Evolutionary conservation across 1,140 invertebrate genomes (phyloP).

Genomic region (Aphis gossypii): DNA sequence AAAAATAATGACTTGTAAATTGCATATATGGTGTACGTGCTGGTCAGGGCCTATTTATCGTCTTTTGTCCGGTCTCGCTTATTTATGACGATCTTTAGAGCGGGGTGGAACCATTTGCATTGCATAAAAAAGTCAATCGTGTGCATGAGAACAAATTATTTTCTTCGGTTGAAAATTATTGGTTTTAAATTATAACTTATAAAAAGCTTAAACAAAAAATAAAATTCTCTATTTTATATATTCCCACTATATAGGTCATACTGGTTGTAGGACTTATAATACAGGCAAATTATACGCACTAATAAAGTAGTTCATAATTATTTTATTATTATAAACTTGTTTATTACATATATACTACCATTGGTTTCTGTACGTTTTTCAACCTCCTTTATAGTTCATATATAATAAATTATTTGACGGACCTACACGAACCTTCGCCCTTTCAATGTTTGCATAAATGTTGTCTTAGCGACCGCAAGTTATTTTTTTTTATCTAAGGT

Average conservation of each 20-base stretch:
- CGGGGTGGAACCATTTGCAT: neutral
- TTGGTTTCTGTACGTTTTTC: neutral
- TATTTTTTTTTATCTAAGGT: slow-evolving; percentile 25
- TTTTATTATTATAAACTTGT: neutral
- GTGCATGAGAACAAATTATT: neutral
- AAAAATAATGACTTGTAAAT: slow-evolving; percentile 42
- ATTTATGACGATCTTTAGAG: slow-evolving; percentile 17
- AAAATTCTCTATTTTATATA: neutral
- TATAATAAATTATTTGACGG: neutral
- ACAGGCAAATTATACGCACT: neutral
- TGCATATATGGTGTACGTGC: neutral
- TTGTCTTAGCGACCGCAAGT: slow-evolving; percentile 42
- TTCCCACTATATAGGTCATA: neutral
- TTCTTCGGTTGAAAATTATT: neutral
- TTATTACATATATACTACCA: neutral
- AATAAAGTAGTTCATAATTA: neutral
- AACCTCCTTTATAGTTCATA: neutral
- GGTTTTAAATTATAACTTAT: neutral
- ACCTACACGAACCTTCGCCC: neutral
- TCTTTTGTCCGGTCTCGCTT: slow-evolving; percentile 31
- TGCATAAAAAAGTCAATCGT: neutral
- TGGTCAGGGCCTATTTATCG: neutral
- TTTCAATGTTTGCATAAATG: slow-evolving; percentile 40
- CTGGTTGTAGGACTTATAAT: too few relatives aligned
- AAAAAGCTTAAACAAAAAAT: neutral